phyloP scores from a whole-genome alignment of 2,113 vertebrate genomes.

The Lepidothrix coronata region DNA sequence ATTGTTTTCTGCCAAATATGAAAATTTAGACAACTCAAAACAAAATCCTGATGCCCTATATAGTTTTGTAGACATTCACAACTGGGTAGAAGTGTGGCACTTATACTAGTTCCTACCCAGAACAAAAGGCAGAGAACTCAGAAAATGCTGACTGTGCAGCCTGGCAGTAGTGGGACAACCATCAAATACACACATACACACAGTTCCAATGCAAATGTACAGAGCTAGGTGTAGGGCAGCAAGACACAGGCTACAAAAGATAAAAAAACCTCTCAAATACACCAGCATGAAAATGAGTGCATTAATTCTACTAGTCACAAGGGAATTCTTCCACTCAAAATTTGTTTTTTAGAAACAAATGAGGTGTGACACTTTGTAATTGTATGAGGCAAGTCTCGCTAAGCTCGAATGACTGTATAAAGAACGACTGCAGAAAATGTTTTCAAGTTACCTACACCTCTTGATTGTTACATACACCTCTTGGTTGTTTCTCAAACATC shows the following conservation, averaged over 20 bases:
- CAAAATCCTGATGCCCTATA: too few relatives aligned
- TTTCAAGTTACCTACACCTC: not conserved
- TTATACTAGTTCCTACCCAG: not conserved
- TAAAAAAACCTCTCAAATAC: not conserved
- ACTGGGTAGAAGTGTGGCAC: not conserved
- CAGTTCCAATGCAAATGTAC: rapidly evolving
- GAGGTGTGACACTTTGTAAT: not conserved
- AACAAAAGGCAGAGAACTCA: not conserved
- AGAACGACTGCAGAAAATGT: not conserved
- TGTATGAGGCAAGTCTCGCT: not conserved
- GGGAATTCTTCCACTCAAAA: not conserved
- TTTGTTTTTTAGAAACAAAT: not conserved
- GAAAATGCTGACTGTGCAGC: not conserved
- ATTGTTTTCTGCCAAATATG: not conserved
- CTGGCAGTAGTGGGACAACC: not conserved
- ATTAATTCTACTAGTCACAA: not conserved
- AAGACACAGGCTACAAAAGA: not conserved
- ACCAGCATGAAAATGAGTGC: not conserved
- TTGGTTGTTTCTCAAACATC: not conserved
- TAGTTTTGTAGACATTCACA: not conserved
- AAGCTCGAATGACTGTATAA: not conserved
- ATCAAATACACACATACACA: rapidly evolving
- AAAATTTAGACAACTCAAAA: not conserved
- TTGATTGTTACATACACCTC: not conserved
- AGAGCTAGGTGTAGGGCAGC: not conserved